Conservation (phyloP, 37 sponge, comb jelly and placozoan genomes). For the Tethya wilhelma region DNA sequence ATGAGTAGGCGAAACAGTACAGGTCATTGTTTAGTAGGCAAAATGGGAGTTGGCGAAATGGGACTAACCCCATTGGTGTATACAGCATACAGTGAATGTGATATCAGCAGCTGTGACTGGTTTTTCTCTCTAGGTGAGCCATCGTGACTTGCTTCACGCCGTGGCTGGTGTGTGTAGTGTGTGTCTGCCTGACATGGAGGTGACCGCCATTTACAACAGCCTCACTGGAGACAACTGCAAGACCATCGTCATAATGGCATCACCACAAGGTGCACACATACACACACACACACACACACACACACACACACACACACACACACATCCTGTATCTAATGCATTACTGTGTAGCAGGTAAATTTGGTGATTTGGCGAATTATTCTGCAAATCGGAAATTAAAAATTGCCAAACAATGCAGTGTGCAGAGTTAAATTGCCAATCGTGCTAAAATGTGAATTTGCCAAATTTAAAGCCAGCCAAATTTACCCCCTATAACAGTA, state of each 20-base stretch:
- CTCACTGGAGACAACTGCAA: conserved; percentile 24
- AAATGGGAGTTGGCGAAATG: neutral
- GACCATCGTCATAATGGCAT: neutral
- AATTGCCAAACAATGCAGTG: no score
- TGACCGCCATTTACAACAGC: conserved; percentile 50
- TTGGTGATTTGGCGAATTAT: no score
- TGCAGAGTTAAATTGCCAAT: no score
- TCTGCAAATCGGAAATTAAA: no score
- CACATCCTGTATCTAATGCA: neutral
- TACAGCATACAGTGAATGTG: no score
- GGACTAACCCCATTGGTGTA: no score
- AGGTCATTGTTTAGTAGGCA: neutral
- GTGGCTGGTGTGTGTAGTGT: conserved; percentile 64
- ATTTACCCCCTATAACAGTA: no score
- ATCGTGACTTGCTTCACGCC: conserved; percentile 71
- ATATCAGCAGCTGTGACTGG: neutral
- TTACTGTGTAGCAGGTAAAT: neutral
- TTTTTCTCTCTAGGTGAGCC: neutral
- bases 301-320: neutral
- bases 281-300: neutral
- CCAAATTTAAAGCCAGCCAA: no score
- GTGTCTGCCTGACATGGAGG: conserved; percentile 72
- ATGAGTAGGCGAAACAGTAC: no score
- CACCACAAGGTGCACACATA: neutral
- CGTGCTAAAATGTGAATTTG: no score